A percentile compares a stretch with the other conserved stretches of the same genome.
phyloP scores from a whole-genome alignment of 2,113 vertebrate genomes.

The Corapipo altera region DNA sequence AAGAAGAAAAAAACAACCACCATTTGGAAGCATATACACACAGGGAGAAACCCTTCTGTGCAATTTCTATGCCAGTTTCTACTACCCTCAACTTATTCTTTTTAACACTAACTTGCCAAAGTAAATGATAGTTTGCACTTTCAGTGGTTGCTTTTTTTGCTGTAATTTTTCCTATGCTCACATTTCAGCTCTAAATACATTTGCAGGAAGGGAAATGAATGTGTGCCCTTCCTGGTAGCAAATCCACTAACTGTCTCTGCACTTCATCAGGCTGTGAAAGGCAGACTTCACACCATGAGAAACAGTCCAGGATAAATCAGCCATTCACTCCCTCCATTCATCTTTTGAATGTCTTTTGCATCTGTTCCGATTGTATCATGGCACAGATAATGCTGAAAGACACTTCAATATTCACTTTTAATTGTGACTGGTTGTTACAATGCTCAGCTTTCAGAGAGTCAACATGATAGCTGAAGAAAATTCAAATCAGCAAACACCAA shows the following conservation, averaged over 20 bases:
- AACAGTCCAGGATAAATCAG: constrained; percentile 25
- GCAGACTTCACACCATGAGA: constrained; percentile 15
- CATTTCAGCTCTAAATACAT: background rate
- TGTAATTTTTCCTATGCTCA: background rate
- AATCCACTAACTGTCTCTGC: constrained; percentile 33
- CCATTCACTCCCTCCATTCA: constrained; percentile 40
- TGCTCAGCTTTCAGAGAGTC: background rate
- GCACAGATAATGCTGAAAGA: background rate
- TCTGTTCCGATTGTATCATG: background rate
- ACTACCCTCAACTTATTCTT: background rate
- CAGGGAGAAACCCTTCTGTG: background rate
- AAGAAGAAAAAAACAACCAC: background rate
- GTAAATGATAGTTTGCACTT: background rate
- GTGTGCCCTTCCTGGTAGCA: constrained; percentile 31
- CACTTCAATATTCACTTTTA: background rate
- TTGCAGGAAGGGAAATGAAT: background rate
- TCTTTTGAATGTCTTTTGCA: constrained; percentile 4
- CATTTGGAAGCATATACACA: background rate
- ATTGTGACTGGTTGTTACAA: background rate
- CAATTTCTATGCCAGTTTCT: background rate
- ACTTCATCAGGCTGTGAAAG: constrained; percentile 49
- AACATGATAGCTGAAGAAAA: background rate
- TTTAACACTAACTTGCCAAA: background rate
- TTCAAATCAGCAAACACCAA: background rate
- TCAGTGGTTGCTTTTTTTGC: background rate